These are phyloP conservation scores for Alethe diademata DNA, from an alignment of 2,113 vertebrate genomes.

Conservation along the genomic window DNA sequence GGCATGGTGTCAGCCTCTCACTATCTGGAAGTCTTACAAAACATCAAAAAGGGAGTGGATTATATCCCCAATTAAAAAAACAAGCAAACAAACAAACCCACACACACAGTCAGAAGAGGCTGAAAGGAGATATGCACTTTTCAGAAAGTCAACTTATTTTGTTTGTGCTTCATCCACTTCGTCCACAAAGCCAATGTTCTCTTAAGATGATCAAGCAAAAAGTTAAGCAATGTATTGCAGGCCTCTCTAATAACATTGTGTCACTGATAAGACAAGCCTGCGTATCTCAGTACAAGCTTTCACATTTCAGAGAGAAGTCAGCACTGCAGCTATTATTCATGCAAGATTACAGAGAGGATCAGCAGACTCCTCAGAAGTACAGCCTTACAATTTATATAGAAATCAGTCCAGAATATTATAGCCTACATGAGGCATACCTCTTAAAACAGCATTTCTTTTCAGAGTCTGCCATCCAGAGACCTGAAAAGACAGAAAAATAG, in stretches of 20 bases:
- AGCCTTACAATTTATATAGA: background rate
- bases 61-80: background rate
- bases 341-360: background rate
- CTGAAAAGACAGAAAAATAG: conserved; percentile 63
- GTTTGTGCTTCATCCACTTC: background rate
- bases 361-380: background rate
- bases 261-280: background rate
- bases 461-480: conserved; percentile 71
- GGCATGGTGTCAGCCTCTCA: background rate
- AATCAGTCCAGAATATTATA: background rate
- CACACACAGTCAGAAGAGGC: background rate
- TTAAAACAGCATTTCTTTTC: conserved; percentile 70
- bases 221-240: background rate
- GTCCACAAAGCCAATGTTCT: background rate
- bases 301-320: background rate
- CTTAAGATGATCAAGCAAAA: background rate
- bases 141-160: background rate
- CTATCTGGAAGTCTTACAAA: background rate
- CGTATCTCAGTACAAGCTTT: background rate
- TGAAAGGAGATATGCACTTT: background rate
- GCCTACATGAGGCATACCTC: conserved; percentile 60
- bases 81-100: background rate
- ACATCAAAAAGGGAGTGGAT: background rate
- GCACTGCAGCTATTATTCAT: background rate
- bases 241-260: background rate